These are phyloP conservation scores for Pogonomyrmex barbatus DNA, from an alignment of 1,140 invertebrate species.

Conservation along the genomic window DNA sequence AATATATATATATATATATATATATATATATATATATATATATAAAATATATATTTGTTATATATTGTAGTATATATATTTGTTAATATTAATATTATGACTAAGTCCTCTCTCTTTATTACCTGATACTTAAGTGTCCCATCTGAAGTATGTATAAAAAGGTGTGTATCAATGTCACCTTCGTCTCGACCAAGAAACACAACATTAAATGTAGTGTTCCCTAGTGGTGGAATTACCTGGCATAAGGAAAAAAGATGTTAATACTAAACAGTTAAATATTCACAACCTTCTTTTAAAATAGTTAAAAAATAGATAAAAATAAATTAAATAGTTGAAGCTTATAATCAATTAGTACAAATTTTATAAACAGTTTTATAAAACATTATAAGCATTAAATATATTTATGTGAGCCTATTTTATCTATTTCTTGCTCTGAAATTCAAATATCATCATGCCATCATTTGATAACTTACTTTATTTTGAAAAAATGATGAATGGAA, in stretches of 20 bases:
- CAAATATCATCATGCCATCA: background rate
- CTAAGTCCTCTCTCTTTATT: slow-evolving; percentile 58
- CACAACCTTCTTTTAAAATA: background rate
- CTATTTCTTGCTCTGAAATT: background rate
- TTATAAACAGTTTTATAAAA: background rate
- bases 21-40: slow-evolving; percentile 61
- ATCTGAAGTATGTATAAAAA: slow-evolving; percentile 97
- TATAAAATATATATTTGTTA: background rate
- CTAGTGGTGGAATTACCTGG: slow-evolving; percentile 93
- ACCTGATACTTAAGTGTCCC: slow-evolving; percentile 94
- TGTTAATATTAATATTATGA: slow-evolving; percentile 1
- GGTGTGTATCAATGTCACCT: slow-evolving; percentile 94
- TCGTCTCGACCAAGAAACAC: slow-evolving; percentile 97
- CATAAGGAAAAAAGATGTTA: slow-evolving; percentile 73
- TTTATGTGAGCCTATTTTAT: background rate
- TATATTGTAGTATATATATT: slow-evolving; percentile 48
- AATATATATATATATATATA: slow-evolving; percentile 66
- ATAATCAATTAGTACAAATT: background rate
- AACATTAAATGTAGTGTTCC: slow-evolving; percentile 98
- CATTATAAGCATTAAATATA: background rate
- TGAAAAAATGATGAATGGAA: slow-evolving; percentile 97
- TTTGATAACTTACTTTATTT: slow-evolving; percentile 89
- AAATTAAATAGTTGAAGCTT: background rate
- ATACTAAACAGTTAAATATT: background rate
- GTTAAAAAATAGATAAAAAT: background rate